phyloP scores from a whole-genome alignment of 2,113 vertebrate genomes.

The Stigmatopora argus region DNA sequence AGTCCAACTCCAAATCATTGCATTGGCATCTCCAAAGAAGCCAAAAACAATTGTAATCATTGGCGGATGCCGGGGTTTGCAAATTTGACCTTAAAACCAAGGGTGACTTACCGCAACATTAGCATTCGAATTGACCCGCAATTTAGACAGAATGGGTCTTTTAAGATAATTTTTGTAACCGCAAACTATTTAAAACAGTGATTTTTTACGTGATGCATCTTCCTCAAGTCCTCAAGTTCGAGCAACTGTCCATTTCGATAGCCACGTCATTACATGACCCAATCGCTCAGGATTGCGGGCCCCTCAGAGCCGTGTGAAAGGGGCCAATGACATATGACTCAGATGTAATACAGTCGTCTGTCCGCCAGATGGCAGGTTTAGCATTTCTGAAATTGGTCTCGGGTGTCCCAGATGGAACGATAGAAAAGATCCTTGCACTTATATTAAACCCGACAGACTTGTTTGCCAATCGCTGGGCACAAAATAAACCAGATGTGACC shows the following conservation, averaged over 20 bases:
- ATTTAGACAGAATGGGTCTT: too few species aligned
- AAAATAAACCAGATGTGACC: background rate
- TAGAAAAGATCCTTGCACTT: background rate
- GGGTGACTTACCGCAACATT: background rate
- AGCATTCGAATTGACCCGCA: too few species aligned
- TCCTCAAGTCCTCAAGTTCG: too few species aligned
- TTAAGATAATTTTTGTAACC: too few species aligned
- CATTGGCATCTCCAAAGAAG: background rate
- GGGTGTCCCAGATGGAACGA: background rate
- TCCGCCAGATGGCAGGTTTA: constrained; percentile 61
- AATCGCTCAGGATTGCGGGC: background rate
- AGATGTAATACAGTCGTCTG: constrained; percentile 28
- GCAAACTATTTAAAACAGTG: too few species aligned
- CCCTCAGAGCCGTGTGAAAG: background rate
- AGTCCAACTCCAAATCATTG: background rate
- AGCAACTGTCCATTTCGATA: too few species aligned
- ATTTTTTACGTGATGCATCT: too few species aligned
- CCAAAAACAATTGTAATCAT: background rate
- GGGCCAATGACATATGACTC: background rate
- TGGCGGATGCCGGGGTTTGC: too few species aligned
- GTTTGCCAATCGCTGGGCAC: background rate
- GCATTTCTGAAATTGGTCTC: constrained; percentile 7
- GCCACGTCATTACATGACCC: background rate
- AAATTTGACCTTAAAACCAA: background rate
- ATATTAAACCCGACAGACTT: background rate